Evolutionary conservation across 2,888 invertebrate genomes (phyloP), one percentile per base, ranked within the genome.

Genomic region (Cephus pulcher): DNA sequence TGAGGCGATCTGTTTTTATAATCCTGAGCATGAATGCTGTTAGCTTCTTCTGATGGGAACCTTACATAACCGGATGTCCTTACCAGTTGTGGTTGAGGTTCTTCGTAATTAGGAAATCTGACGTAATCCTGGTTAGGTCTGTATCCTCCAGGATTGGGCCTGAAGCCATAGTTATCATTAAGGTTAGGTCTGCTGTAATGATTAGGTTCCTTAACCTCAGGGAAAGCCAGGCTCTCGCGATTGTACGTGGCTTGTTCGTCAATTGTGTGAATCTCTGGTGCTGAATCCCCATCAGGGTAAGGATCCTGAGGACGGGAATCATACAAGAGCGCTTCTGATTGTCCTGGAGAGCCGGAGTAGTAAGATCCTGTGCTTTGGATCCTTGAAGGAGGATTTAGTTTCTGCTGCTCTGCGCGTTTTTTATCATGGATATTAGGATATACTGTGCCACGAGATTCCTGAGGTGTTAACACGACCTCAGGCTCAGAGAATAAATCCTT

Each of bases 41-140:
- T 91, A 2, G 87, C 88, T 23, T 89, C 88, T 34, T 88, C 88
- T 11, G 87, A 87, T 0, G 89, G 89, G 73, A 90, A 89, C 15
- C 86, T 86, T 4, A 89, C 87, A 78, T 81, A 86, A 23, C 81
- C 80, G 6, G 85, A 80, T 3, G 81, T 78, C 56, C 56, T 56
- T 23, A 56, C 23, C 56, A 23, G 56, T 56, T 23, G 56, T 56
- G 56, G 23, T n/a, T 73, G 77, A 9, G 77, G 82, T 35, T 79
- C 82, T 12, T 83, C 82, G 78, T 84, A 77, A 15, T 70, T 83
- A 33, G 88, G 86, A 75, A 89, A 89, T 69, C 85, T 82, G 23
- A 87, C 85, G 40, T 82, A 84, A 75, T 84, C 81, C 69, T 80
- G 77, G 69, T 75, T 30, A 3, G 78, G 81, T 68, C 78, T 71